phyloP scores from a whole-genome alignment of 2,113 vertebrate species.

The Dendropsophus ebraccatus region DNA sequence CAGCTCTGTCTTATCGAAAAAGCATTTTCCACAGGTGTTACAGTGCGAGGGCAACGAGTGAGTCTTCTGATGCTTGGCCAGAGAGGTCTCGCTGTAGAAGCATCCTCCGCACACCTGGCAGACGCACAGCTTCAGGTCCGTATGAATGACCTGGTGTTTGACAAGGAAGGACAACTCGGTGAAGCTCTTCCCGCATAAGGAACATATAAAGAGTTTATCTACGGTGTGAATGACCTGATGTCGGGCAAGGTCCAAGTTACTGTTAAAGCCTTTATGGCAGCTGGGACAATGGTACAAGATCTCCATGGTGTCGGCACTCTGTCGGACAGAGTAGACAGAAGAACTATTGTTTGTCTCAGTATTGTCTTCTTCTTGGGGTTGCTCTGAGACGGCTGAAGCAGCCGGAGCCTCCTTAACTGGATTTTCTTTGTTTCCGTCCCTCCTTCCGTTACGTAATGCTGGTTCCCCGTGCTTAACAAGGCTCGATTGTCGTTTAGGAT shows the following conservation, averaged over 20 bases:
- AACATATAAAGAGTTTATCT: constrained; percentile 70
- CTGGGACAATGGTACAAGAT: constrained; percentile 21
- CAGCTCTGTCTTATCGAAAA: constrained; percentile 14
- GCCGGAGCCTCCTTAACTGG: too few species aligned
- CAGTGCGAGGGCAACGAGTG: constrained; percentile 21
- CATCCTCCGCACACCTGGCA: constrained; percentile 70
- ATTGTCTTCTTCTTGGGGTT: not conserved
- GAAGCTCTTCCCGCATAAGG: constrained; percentile 70
- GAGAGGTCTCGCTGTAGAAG: constrained; percentile 69
- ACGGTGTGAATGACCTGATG: constrained; percentile 71
- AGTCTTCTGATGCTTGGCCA: constrained; percentile 60
- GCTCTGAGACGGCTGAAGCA: not conserved
- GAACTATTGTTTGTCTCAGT: not conserved
- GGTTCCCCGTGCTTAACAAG: not conserved
- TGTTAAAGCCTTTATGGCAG: constrained; percentile 64
- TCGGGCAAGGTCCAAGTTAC: constrained; percentile 69
- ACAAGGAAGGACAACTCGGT: constrained; percentile 67
- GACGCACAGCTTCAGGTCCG: constrained; percentile 67
- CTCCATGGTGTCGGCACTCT: not conserved
- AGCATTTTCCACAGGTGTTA: constrained; percentile 2
- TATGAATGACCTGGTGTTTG: constrained; percentile 71
- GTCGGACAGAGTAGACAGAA: not conserved
- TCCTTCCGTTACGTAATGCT: not conserved
- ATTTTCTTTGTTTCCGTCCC: not conserved
- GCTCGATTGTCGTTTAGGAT: not conserved